Evolutionary conservation across 2,888 invertebrate species (phyloP), one percentile per base, ranked within the genome.

Genomic region (Psylliodes chrysocephalus): DNA sequence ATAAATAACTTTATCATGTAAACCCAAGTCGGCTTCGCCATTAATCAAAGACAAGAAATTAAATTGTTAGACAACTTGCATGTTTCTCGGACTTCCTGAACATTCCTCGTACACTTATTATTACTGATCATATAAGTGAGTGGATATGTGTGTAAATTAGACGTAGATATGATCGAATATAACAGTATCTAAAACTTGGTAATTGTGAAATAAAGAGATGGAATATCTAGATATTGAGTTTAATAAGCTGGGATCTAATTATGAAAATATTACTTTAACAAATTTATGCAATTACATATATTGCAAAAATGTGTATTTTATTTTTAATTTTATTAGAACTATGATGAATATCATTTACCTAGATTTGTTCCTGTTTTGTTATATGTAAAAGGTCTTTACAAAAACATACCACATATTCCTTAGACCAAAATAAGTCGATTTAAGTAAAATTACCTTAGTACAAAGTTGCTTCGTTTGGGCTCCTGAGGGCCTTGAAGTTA

Each of bases 31-130:
- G 38, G 12, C 52, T 35, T 35, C 38, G 38, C 38, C 7, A 38
- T 52, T 52, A 35, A 52, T 52, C 52, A 52, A 35, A 52, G 19
- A 35, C 52, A 52, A 52, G 38, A 52, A 52, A 52, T 52, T 52
- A 52, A 52, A 52, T 38, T 52, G 38, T 35, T 52, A 33, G n/a
- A 18, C 10, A 52, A 52, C 52, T 52, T 22, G 46, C 46, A 46
- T 22, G 46, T 46, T 49, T 14, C 12, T 49, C 5, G 7, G 52
- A 52, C 52, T 52, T 52, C 52, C 52, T 52, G 35, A 38, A 52
- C 19, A 38, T 52, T 52, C 38, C 19, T 38, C 52, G 8, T 52
- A 17, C 5, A 12, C 7, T 25, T 38, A 51, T 14, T n/a, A n/a
- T n/a, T n/a, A 33, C 8, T 51, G 33, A 15, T 30, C 33, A 47